Conservation (phyloP, 2,113 vertebrate species). For the Neoarius graeffei region DNA sequence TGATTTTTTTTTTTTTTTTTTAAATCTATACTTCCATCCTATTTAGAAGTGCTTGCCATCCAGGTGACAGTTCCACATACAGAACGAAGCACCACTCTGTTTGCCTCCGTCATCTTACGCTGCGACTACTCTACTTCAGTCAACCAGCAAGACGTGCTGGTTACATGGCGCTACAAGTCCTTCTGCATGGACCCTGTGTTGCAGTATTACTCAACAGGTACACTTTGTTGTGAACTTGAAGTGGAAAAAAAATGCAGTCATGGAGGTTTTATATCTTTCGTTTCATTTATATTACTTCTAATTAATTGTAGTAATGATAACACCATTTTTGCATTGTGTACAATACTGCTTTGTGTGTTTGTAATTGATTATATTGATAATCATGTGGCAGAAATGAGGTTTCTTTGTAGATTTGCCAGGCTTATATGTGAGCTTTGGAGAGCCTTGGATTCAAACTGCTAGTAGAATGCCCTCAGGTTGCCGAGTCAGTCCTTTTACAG, state of each 20-base stretch:
- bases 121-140: constrained; percentile 93
- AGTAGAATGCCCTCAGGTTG: background rate
- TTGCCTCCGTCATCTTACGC: constrained; percentile 80
- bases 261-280: background rate
- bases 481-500: background rate
- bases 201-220: constrained; percentile 87
- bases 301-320: background rate
- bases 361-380: background rate
- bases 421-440: background rate
- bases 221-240: background rate
- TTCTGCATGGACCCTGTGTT: constrained; percentile 96
- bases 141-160: constrained; percentile 80
- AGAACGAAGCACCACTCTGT: constrained; percentile 80
- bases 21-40: background rate
- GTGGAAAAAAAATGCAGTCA: background rate
- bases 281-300: background rate
- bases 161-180: constrained; percentile 93
- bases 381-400: background rate
- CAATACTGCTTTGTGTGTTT: background rate
- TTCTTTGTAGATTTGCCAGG: background rate
- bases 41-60: constrained; percentile 76
- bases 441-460: background rate
- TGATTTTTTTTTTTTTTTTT: no score
- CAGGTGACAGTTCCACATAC: constrained; percentile 81
- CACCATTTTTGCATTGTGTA: background rate